phyloP scores from a whole-genome alignment of 1,140 invertebrate genomes.

The Trichonephila inaurata region DNA sequence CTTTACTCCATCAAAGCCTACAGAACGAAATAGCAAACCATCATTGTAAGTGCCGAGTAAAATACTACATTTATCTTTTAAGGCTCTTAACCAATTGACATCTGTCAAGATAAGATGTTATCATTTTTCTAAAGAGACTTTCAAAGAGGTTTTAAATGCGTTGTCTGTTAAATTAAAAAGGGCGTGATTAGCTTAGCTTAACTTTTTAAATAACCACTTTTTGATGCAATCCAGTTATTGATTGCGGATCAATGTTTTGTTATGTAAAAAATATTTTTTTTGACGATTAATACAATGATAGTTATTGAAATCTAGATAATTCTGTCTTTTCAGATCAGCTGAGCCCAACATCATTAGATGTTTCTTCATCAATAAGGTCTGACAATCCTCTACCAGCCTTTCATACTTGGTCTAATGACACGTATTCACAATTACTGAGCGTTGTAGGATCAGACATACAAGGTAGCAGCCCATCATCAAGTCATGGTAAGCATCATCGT shows the following conservation, averaged over 20 bases:
- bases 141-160: not conserved
- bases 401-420: constrained; percentile 66
- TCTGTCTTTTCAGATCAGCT: constrained; percentile 65
- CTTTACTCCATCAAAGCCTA: constrained; percentile 74
- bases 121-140: not conserved
- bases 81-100: not conserved
- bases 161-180: not conserved
- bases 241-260: not conserved
- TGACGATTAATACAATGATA: not conserved
- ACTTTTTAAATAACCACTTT: not conserved
- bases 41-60: constrained; percentile 69
- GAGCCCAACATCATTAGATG: constrained; percentile 55
- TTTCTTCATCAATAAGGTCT: constrained; percentile 61
- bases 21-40: constrained; percentile 76
- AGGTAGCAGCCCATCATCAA: constrained; percentile 72
- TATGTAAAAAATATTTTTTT: not conserved
- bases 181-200: not conserved
- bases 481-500: constrained; percentile 55
- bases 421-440: constrained; percentile 52
- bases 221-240: not conserved
- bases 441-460: constrained; percentile 69
- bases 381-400: constrained; percentile 75
- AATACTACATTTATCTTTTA: not conserved
- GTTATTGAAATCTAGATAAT: not conserved
- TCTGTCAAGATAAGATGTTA: constrained; percentile 7